Evolutionary conservation across 2,113 vertebrate species (phyloP), one percentile per base, ranked within the genome.

Genomic region (Mesocricetus auratus): DNA sequence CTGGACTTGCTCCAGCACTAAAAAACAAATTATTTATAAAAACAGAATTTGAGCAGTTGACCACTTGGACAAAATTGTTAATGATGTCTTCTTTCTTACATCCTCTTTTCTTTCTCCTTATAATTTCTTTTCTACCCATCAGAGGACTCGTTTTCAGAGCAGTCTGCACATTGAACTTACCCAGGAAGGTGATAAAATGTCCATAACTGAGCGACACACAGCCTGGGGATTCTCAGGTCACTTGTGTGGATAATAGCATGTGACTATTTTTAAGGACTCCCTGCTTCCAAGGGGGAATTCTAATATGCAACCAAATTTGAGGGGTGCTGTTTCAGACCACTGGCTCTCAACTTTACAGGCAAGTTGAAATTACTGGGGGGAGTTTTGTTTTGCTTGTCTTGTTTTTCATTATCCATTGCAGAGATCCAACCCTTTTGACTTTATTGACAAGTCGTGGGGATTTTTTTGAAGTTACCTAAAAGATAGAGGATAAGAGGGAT

Each of bases 21-120:
- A 15, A 91, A 89, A 73, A 33, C 31, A 39, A 66, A 26, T 87
- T 13, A 88, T 39, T 39, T 88, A 56, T 58, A 42, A 74, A 42
- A 94, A 90, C 1, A 92, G 22, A 60, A 89, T 13, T 89, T 89
- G 75, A 66, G 53, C 45, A 78, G 45, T 21, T 94, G 75, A 94
- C 50, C n/a, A 94, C 29, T 29, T 86, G 11, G 42, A 86, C 94
- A 56, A 88, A 94, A 95, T 66, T 78, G 58, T 93, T 60, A 88
- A 69, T 71, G n/a, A 81, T 47, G 17, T 22, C 10, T 92, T 81
- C 45, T 10, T 92, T 81, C 45, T 10, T 88, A 6, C 10, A 36
- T 68, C 4, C 21, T 81, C 58, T 42, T 73, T 92, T 39, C 45
- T 85, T 91, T 31, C 26, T 73, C 45, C 26, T 79, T 62, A n/a